phyloP scores from a whole-genome alignment of 2,797 vertebrate species.

The Vipera latastei region DNA sequence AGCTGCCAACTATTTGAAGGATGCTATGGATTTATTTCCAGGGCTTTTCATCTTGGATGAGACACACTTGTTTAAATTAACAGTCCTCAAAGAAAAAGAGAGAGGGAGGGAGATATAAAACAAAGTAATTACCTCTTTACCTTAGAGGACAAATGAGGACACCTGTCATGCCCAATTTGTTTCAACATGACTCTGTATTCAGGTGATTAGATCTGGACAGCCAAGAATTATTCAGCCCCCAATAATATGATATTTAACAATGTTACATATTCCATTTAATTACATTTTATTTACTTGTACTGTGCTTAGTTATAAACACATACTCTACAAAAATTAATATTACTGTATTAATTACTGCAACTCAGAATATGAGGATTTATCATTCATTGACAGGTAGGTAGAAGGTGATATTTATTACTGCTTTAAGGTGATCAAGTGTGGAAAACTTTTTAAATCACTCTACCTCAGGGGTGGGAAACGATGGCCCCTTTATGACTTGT shows the following conservation, averaged over 20 bases:
- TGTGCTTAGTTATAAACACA: neutral
- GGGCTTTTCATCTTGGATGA: slow-evolving; percentile 24
- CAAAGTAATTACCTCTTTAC: slow-evolving; percentile 10
- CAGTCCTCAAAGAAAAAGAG: slow-evolving; percentile 38
- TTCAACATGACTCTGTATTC: neutral
- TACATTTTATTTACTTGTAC: neutral
- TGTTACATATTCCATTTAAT: neutral
- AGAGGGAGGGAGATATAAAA: neutral
- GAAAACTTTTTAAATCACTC: neutral
- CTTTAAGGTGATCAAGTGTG: neutral
- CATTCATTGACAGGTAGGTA: neutral
- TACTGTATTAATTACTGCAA: neutral
- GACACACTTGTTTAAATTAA: slow-evolving; percentile 24
- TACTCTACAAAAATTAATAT: neutral
- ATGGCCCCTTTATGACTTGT: neutral
- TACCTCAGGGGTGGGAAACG: neutral
- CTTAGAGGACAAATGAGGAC: slow-evolving; percentile 24
- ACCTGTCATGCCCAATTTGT: neutral
- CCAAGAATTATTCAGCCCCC: neutral
- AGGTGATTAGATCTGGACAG: neutral
- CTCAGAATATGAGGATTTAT: neutral
- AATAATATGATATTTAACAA: neutral
- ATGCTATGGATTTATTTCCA: slow-evolving; percentile 17
- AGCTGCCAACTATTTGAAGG: slow-evolving; percentile 44
- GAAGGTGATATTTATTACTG: neutral